Conservation (phyloP, 1,140 invertebrate species). For the Drosophila equinoxialis region DNA sequence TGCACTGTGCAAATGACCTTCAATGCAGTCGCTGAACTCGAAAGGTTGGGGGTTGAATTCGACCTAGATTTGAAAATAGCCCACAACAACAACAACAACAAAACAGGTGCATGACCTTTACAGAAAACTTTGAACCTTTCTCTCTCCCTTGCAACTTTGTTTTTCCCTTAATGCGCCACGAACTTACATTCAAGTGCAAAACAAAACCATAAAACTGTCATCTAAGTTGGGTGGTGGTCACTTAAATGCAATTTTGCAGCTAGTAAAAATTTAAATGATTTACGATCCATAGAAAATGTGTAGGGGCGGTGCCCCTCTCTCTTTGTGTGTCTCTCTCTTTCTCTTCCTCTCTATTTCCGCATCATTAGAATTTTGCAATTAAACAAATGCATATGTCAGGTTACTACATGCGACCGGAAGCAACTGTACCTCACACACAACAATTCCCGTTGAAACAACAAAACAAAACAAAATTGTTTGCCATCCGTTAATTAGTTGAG, state of each 20-base stretch:
- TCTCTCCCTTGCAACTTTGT: constrained; percentile 31
- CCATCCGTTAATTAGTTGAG: constrained; percentile 43
- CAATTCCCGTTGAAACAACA: constrained; percentile 13
- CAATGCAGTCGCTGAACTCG: constrained; percentile 23
- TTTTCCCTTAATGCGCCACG: constrained; percentile 5
- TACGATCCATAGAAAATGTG: constrained; percentile 13
- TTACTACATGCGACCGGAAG: constrained; percentile 17
- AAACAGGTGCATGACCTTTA: constrained; percentile 38
- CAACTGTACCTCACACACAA: constrained; percentile 24
- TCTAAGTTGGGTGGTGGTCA: constrained; percentile 42
- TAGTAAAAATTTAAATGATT: constrained; percentile 29
- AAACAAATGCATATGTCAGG: constrained; percentile 55
- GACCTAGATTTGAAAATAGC: constrained; percentile 10
- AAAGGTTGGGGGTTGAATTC: neutral
- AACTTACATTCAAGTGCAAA: constrained; percentile 35
- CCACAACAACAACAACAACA: neutral
- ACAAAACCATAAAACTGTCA: constrained; percentile 68
- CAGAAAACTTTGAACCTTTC: constrained; percentile 55
- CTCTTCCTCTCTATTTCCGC: constrained; percentile 45
- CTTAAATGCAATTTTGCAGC: constrained; percentile 18
- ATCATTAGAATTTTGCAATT: constrained; percentile 66
- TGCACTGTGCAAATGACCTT: constrained; percentile 15
- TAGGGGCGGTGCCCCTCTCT: neutral
- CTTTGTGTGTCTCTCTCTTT: neutral
- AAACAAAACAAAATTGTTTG: neutral